phyloP scores from a whole-genome alignment of 92 coral and sea anemone species.

The Umimayanthus kanabou region DNA sequence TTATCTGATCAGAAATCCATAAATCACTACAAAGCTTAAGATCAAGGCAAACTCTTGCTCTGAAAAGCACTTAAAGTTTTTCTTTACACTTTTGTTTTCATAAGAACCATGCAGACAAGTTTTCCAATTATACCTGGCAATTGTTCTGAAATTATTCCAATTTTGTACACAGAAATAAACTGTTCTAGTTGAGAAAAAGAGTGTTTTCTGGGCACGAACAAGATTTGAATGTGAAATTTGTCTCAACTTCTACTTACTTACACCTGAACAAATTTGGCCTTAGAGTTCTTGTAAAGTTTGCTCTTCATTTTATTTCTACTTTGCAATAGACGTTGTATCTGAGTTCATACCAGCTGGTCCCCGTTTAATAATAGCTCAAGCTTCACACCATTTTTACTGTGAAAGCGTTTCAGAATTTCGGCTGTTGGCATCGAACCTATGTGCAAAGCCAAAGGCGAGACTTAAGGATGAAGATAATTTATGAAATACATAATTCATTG shows the following conservation, averaged over 20 bases:
- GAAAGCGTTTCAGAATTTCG: neutral
- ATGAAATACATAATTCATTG: neutral
- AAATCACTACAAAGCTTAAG: too few relatives aligned
- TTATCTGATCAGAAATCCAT: too few relatives aligned
- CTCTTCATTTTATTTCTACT: neutral
- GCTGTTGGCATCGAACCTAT: neutral
- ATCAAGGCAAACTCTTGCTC: too few relatives aligned
- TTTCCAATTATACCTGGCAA: neutral
- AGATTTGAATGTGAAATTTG: neutral
- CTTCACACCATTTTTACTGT: neutral
- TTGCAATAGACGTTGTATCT: neutral
- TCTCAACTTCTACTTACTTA: neutral
- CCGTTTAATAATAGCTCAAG: neutral
- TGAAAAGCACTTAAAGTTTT: too few relatives aligned
- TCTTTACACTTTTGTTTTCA: too few relatives aligned
- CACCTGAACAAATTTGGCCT: neutral
- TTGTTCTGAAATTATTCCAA: neutral
- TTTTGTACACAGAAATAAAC: neutral
- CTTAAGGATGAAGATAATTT: slow-evolving; percentile 1
- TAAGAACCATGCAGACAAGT: neutral
- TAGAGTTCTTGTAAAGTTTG: neutral
- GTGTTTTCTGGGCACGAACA: neutral
- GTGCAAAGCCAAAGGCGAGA: slow-evolving; percentile 2
- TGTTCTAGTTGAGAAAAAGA: neutral
- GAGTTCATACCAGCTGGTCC: neutral